Evolutionary conservation across 2,797 vertebrate genomes (phyloP).

Genomic region (Cephalopachus bancanus): DNA sequence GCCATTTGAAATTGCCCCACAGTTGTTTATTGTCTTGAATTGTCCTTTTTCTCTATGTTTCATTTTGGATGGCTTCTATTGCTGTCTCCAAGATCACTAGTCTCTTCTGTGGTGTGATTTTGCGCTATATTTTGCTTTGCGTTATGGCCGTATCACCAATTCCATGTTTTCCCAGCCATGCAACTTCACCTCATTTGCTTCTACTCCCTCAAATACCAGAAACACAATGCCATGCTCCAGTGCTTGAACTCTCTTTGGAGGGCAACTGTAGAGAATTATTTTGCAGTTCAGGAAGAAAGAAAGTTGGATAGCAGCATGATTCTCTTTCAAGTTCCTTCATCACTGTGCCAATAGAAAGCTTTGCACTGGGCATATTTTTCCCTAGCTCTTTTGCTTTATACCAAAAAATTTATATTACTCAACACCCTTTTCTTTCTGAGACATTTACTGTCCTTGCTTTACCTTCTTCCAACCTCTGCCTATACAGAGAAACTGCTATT

Average conservation of each 20-base stretch:
- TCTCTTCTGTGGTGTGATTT: background rate
- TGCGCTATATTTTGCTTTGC: background rate
- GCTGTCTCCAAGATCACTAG: background rate
- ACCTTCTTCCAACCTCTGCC: background rate
- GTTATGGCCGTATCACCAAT: background rate
- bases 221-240: background rate
- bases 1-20: background rate
- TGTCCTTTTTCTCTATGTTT: background rate
- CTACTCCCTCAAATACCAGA: background rate
- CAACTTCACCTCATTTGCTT: background rate
- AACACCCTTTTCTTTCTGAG: background rate
- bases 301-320: background rate
- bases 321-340: constrained; percentile 4
- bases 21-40: background rate
- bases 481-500: background rate
- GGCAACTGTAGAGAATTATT: background rate
- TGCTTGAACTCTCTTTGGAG: background rate
- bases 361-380: background rate
- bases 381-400: background rate
- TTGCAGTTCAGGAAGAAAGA: background rate
- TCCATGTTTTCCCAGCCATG: background rate
- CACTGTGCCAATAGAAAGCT: background rate
- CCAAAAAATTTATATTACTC: background rate
- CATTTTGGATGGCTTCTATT: background rate
- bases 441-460: background rate